These are phyloP conservation scores for Misgurnus anguillicaudatus DNA, from an alignment of 2,113 vertebrate species.

Conservation along the genomic window DNA sequence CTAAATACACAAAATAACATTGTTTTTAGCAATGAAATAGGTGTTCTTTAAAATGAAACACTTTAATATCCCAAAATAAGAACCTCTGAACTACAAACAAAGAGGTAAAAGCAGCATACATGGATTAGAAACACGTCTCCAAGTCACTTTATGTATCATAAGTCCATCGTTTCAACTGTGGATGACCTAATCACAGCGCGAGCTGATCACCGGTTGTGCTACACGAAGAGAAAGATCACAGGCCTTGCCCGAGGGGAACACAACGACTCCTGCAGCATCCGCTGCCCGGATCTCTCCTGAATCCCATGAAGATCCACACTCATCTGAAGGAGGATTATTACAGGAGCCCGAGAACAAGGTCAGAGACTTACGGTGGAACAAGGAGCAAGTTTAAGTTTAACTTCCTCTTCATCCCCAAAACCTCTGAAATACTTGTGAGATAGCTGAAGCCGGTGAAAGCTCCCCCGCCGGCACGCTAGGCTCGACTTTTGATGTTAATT, in stretches of 20 bases:
- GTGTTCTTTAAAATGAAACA: no score
- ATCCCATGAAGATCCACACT: slow-evolving; percentile 56
- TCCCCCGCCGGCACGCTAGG: slow-evolving; percentile 74
- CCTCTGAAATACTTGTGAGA: slow-evolving; percentile 77
- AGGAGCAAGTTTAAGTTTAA: slow-evolving; percentile 77
- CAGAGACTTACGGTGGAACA: slow-evolving; percentile 75
- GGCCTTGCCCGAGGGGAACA: slow-evolving; percentile 40
- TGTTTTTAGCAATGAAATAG: no score
- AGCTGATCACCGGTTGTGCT: slow-evolving; percentile 54
- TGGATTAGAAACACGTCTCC: background rate
- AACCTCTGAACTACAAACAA: background rate
- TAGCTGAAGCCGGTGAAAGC: slow-evolving; percentile 77
- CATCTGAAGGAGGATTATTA: slow-evolving; percentile 71
- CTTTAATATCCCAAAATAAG: no score
- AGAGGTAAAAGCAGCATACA: background rate
- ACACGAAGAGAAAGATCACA: slow-evolving; percentile 45
- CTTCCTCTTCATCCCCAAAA: slow-evolving; percentile 75
- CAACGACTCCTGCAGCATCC: slow-evolving; percentile 52
- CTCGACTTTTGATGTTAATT: slow-evolving; percentile 83
- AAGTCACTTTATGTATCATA: background rate
- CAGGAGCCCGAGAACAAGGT: slow-evolving; percentile 76
- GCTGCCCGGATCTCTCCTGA: slow-evolving; percentile 58
- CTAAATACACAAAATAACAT: no score
- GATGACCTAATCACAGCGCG: slow-evolving; percentile 30
- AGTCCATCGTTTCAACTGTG: slow-evolving; percentile 31